phyloP scores from a whole-genome alignment of 2,797 vertebrate species.

The Poeciliopsis infans region DNA sequence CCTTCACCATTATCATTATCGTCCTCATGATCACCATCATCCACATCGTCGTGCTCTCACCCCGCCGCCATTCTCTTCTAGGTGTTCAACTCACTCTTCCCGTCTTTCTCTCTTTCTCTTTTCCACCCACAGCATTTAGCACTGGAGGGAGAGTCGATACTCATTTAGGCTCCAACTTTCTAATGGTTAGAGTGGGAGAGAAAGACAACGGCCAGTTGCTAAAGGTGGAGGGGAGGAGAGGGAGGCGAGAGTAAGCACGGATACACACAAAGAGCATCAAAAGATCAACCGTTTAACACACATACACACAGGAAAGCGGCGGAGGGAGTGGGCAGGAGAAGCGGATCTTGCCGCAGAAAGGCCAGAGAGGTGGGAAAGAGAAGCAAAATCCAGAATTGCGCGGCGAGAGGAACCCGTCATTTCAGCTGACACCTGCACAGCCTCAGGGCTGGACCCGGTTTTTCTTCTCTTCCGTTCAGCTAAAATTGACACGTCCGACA shows the following conservation, averaged over 20 bases:
- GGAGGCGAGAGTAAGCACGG: slow-evolving; percentile 59
- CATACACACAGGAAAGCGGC: slow-evolving; percentile 51
- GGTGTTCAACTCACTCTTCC: slow-evolving; percentile 56
- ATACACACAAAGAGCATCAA: slow-evolving; percentile 66
- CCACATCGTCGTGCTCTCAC: slow-evolving; percentile 70
- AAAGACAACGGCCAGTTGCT: slow-evolving; percentile 64
- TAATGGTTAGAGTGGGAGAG: slow-evolving; percentile 80
- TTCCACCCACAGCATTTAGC: slow-evolving; percentile 64
- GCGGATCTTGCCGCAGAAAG: slow-evolving; percentile 71
- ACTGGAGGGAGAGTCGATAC: slow-evolving; percentile 81
- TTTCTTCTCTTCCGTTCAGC: slow-evolving; percentile 35
- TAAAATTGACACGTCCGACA: slow-evolving; percentile 34
- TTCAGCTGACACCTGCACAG: slow-evolving; percentile 71
- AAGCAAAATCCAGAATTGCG: slow-evolving; percentile 72
- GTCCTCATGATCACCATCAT: slow-evolving; percentile 73
- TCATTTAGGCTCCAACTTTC: slow-evolving; percentile 76
- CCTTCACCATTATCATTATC: slow-evolving; percentile 76
- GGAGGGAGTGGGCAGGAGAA: slow-evolving; percentile 70
- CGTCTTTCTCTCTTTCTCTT: neutral
- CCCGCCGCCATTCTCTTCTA: slow-evolving; percentile 63
- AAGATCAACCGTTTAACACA: slow-evolving; percentile 74
- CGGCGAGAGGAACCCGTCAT: slow-evolving; percentile 71
- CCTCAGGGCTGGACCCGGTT: slow-evolving; percentile 33
- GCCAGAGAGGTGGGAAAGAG: slow-evolving; percentile 66
- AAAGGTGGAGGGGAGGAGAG: slow-evolving; percentile 55